Evolutionary conservation across 2,113 vertebrate species (phyloP), one percentile per base, ranked within the genome.

Genomic region (Dasyornis broadbenti): DNA sequence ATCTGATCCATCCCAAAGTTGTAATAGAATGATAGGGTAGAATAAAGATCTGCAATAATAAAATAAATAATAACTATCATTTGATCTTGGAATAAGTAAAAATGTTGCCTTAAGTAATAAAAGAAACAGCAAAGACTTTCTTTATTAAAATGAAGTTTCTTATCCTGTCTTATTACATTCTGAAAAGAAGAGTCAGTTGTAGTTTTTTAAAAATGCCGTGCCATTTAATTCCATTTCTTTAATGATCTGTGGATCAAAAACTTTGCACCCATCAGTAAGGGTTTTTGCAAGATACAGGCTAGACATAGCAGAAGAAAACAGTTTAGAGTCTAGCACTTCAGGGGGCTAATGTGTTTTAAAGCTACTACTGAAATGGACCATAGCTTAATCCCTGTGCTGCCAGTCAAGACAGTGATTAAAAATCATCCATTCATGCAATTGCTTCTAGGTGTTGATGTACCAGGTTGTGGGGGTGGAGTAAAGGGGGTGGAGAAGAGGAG

Each of bases 371-470:
- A 31, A 96, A 93, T 68, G 59, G 66, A 75, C 81, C 81, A 4
- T 47, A 64, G 77, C 82, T 95, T 97, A 98, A 97, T 97, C 94
- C 92, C 56, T 60, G 42, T 92, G 77, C 96, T 98, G 90, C 81
- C 87, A 94, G 61, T 96, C 94, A 96, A 95, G 77, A 72, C 6
- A 95, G 86, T 70, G 92, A 93, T 94, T 97, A 96, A 97, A 97
- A 97, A 69, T 94, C 92, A 92, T 35, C 89, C 96, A 94, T 92
- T 96, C 97, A 95, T 54, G 94, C 96, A 97, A 95, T 91, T 95
- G 75, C 82, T 93, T 84, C 89, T 96, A 94, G 75, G 72, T 76
- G 82, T 76, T 90, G 88, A 47, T 90, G 53, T 63, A 35, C 53
- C 2, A 10, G 45, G 27, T 85, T 71, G 40, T 42, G 61, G 42